A percentile compares a stretch with the other conserved stretches of the same genome.
Conservation (phyloP, 2,888 invertebrate species). For the Melanchra persicariae region DNA sequence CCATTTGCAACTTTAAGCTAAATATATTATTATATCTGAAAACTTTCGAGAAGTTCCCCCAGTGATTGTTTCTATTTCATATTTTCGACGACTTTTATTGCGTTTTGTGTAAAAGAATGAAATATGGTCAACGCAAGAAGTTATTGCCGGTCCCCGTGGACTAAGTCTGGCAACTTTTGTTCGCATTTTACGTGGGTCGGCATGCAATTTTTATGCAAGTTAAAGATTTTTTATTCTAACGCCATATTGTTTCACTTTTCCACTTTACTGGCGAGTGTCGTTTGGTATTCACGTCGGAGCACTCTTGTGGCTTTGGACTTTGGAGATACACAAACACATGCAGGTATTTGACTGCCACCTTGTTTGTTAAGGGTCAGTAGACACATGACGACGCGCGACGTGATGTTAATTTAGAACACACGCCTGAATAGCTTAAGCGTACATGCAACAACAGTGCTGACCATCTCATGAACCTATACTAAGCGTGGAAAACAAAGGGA, state of each 20-base stretch:
- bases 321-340: conserved; percentile 5
- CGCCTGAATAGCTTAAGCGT: not conserved
- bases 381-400: conserved; percentile 22
- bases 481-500: conserved; percentile 18
- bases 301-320: conserved; percentile 1
- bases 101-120: conserved; percentile 54
- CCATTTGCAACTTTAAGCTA: not conserved
- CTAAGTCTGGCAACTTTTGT: conserved; percentile 61
- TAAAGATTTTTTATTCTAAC: conserved; percentile 61
- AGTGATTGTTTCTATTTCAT: conserved; percentile 58
- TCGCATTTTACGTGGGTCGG: conserved; percentile 63
- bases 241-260: conserved; percentile 51
- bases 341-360: conserved; percentile 7
- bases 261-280: conserved; percentile 8
- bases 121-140: conserved; percentile 62
- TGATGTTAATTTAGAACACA: conserved; percentile 32
- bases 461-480: not conserved
- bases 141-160: conserved; percentile 56
- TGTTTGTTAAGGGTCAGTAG: conserved; percentile 23
- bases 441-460: not conserved
- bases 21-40: not conserved
- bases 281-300: conserved; percentile 38
- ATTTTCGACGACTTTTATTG: conserved; percentile 61
- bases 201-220: conserved; percentile 69
- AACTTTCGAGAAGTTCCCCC: conserved; percentile 13